Base-by-base conservation (phyloP, 2,113 vertebrate species). In the Nothoprocta pentlandii region DNA sequence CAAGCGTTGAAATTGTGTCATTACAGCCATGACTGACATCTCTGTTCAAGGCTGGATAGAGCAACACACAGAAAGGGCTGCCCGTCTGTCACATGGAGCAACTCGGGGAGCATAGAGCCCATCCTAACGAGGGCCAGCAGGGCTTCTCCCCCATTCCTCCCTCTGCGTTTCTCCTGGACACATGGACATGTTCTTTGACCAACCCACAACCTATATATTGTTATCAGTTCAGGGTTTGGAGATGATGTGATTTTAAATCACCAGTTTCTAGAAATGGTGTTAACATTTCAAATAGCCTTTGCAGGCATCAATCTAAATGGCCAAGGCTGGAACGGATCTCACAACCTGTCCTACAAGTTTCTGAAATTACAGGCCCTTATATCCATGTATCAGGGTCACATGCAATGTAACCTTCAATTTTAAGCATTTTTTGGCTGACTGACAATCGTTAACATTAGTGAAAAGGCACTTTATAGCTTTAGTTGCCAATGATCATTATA, bases 321-420 rank as follows among this genome's bases (percentile, higher is more conserved):
- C 46, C 76, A 89, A 59, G 16, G 64, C 80, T 47, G 36, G 34
- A 54, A 87, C 4, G 25, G 61, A 86, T 78, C 69, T 64, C 85
- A 75, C 76, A 95, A 93, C 92, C 66, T 66, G 80, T 70, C 85
- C 80, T 79, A 46, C 83, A 85, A 79, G 77, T 76, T 92, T 90
- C 73, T 89, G 84, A 90, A 95, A 84, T 86, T 88, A 92, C 66
- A 90, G 61, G 80, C 56, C 90, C 54, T 70, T 62, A 66, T 36
- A 74, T 25, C 86, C 74, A 56, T 90, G 64, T 90, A 86, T 58
- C 67, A 68, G 69, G 66, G 90, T 86, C 61, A 66, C 41, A 56
- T n/a, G 28, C 21, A 22, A 80, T 1, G 3, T 17, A 93, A 84
- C 67, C 58, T 47, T 69, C 39, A 89, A 75, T 81, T 89, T 80